Percentiles rank a stretch among this genome's conserved stretches.
Evolutionary conservation across 2,113 vertebrate genomes (phyloP).

Genomic region (Alces alces): DNA sequence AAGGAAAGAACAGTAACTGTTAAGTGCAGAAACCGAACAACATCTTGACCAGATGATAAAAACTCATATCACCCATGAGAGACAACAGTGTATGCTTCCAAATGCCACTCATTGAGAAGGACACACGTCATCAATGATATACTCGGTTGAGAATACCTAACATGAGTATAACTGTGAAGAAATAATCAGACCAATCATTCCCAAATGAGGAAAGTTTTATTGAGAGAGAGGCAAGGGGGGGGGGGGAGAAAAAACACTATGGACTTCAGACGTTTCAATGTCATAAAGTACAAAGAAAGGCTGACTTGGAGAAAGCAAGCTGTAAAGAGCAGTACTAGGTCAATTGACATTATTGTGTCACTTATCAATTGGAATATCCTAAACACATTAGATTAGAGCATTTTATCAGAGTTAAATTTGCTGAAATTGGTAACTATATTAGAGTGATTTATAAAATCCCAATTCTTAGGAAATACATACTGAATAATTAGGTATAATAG

Average conservation of each 20-base stretch:
- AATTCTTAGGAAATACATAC: background rate
- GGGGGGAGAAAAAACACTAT: background rate
- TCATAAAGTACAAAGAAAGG: background rate
- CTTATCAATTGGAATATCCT: background rate
- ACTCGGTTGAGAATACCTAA: background rate
- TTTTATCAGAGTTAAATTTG: background rate
- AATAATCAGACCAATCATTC: background rate
- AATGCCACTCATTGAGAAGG: background rate
- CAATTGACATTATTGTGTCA: background rate
- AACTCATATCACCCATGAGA: background rate
- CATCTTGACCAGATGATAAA: background rate
- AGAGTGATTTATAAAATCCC: background rate
- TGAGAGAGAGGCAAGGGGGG: background rate
- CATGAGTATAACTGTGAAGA: background rate
- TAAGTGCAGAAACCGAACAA: background rate
- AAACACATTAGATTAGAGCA: background rate
- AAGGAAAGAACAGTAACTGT: background rate
- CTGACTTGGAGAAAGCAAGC: background rate
- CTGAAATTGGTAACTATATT: background rate
- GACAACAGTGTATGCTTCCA: background rate
- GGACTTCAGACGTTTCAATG: background rate
- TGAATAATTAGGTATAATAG: background rate
- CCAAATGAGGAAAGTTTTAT: background rate
- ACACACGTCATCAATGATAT: background rate
- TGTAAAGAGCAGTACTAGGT: background rate